Conservation (phyloP, 2,888 invertebrate species). For the Ischnura elegans region DNA sequence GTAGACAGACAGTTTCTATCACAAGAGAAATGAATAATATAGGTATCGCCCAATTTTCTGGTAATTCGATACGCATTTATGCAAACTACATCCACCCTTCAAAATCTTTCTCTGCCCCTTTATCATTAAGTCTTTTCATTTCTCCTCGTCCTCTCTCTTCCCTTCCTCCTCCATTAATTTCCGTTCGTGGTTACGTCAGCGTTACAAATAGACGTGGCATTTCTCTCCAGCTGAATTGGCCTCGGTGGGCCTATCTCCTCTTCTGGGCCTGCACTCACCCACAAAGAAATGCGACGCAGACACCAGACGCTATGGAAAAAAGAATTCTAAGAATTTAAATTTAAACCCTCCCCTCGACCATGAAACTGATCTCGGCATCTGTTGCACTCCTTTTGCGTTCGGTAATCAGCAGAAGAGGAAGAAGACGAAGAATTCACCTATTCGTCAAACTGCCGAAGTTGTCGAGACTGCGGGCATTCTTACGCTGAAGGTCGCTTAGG, state of each 20-base stretch:
- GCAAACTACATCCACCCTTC: too few species aligned
- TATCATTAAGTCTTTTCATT: too few species aligned
- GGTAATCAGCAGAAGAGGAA: background rate
- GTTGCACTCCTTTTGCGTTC: background rate
- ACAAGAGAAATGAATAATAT: too few species aligned
- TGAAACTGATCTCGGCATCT: background rate
- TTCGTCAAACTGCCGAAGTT: background rate
- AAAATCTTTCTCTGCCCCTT: too few species aligned
- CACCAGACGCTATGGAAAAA: background rate
- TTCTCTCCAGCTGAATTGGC: background rate
- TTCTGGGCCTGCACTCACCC: background rate
- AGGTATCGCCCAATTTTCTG: too few species aligned
- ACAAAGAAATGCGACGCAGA: background rate
- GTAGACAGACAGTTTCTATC: too few species aligned
- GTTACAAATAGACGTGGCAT: constrained; percentile 31
- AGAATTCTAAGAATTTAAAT: background rate
- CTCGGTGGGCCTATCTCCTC: background rate
- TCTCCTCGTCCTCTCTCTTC: too few species aligned
- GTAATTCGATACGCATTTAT: too few species aligned
- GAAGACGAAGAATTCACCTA: background rate
- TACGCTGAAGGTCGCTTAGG: background rate
- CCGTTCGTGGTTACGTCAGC: constrained; percentile 21
- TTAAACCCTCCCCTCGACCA: background rate
- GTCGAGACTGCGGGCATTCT: background rate
- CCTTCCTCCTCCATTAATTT: background rate